A percentile compares a stretch with the other conserved stretches of the same genome.
Conservation (phyloP, 2,888 invertebrate genomes). For the Rhimphoctona megacephalus region DNA sequence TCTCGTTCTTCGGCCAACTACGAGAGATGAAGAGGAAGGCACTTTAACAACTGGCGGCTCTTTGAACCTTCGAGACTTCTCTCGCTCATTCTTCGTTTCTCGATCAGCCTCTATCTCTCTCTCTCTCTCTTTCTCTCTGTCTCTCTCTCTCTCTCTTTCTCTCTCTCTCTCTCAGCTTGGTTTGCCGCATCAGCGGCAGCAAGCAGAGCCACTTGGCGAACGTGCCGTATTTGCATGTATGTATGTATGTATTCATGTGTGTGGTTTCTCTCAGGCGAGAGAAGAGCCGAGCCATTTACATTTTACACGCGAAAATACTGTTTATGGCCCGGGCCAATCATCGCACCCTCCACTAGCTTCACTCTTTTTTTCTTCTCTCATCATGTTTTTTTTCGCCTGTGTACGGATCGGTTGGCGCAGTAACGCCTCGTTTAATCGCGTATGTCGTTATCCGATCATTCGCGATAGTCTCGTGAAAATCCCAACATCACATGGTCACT, state of each 20-base stretch:
- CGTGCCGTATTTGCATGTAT: constrained; percentile 41
- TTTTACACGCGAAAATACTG: constrained; percentile 82
- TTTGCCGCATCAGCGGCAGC: constrained; percentile 45
- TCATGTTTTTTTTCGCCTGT: constrained; percentile 2
- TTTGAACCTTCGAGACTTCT: constrained; percentile 79
- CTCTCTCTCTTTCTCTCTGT: constrained; percentile 69
- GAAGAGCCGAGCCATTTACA: constrained; percentile 80
- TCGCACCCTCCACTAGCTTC: constrained; percentile 76
- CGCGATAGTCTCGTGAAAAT: constrained; percentile 25
- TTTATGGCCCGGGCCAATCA: constrained; percentile 81
- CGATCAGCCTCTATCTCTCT: constrained; percentile 65
- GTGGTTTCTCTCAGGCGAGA: constrained; percentile 44
- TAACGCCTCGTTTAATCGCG: constrained; percentile 50
- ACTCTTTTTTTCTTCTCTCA: constrained; percentile 48
- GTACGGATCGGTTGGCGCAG: constrained; percentile 3
- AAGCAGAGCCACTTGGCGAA: constrained; percentile 48
- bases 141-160: constrained; percentile 67
- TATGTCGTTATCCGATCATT: constrained; percentile 46
- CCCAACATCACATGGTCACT: not conserved
- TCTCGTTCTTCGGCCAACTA: constrained; percentile 70
- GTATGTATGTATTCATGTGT: constrained; percentile 30
- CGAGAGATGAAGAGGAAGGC: constrained; percentile 77
- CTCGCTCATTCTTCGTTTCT: constrained; percentile 62
- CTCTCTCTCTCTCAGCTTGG: constrained; percentile 55
- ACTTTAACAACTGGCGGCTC: constrained; percentile 84